Base-by-base conservation (phyloP, 92 coral and sea anemone species). In the Paramuricea clavata region DNA sequence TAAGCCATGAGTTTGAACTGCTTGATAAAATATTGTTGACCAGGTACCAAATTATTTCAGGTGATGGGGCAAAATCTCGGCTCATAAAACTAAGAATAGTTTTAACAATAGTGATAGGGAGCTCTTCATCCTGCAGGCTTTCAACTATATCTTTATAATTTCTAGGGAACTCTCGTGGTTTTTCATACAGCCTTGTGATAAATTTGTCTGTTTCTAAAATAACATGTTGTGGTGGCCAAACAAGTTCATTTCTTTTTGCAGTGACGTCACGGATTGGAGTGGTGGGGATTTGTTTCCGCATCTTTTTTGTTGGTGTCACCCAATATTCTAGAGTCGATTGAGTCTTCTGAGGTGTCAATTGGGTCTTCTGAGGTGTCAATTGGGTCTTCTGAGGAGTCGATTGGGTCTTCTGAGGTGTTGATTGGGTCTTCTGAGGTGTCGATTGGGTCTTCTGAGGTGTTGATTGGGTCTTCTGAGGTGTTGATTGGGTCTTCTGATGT, bases 151-250 rank as follows among this genome's bases (percentile, higher is more conserved):
- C 39, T 31, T 6, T 39, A 79, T 33, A 79, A 8, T 32, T 19
- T 5, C 36, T 35, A 13, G 54, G 30, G 36, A 79, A 61, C 7
- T 32, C 28, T 32, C 57, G 42, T 12, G 52, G 21, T 1, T 12
- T 35, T 39, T 79, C 34, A 36, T 33, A 79, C 41, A 79, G 72
- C 41, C 21, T 59, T 43, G 5, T 32, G 54, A 79, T 26, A 41
- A 79, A 79, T 17, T 59, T 34, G 9, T 41, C 25, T 15, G 33
- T 39, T 56, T 61, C 31, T 33, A 79, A 21, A 35, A 27, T 23
- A 22, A 61, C 36, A 28, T 79, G 84, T 0, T 25, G 19, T 34
- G 84, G 84, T 30, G 84, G 84, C 84, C 84, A 79, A 21, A 79
- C 72, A 23, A 79, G 70, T 41, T 79, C 84, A 22, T 79, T 79